These are phyloP conservation scores for Dynastes tityus DNA, from an alignment of 2,888 invertebrate species.

Conservation along the genomic window DNA sequence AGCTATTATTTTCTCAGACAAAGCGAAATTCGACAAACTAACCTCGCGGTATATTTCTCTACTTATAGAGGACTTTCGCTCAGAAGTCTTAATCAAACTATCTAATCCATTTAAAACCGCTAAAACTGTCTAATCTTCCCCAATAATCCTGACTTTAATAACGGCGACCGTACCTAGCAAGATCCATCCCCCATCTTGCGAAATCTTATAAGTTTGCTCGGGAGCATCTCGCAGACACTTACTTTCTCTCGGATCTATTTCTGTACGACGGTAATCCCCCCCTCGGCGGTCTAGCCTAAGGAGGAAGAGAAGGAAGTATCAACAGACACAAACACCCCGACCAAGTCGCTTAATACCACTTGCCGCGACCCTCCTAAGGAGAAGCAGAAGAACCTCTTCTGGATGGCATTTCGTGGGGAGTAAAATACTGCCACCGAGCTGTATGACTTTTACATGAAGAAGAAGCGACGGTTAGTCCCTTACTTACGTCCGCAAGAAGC, in stretches of 20 bases:
- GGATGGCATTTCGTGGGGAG: not conserved
- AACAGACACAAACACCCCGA: not conserved
- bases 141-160: slow-evolving; percentile 27
- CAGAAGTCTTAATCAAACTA: slow-evolving; percentile 35
- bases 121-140: slow-evolving; percentile 33
- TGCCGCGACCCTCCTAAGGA: slow-evolving; percentile 1
- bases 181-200: not conserved
- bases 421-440: slow-evolving; percentile 20
- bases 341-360: slow-evolving; percentile 26
- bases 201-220: slow-evolving; percentile 30
- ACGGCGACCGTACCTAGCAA: not conserved
- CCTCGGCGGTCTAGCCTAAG: not conserved
- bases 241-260: slow-evolving; percentile 4
- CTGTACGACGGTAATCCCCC: not conserved
- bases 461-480: not conserved
- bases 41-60: no score
- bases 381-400: not conserved
- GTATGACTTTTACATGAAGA: slow-evolving; percentile 36
- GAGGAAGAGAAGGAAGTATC: no score
- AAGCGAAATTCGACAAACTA: no score
- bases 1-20: no score
- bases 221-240: slow-evolving; percentile 5
- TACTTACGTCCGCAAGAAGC: not conserved
- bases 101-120: slow-evolving; percentile 32
- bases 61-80: no score